Evolutionary conservation across 2,888 invertebrate genomes (phyloP).

Genomic region (Stomorhina lunata): DNA sequence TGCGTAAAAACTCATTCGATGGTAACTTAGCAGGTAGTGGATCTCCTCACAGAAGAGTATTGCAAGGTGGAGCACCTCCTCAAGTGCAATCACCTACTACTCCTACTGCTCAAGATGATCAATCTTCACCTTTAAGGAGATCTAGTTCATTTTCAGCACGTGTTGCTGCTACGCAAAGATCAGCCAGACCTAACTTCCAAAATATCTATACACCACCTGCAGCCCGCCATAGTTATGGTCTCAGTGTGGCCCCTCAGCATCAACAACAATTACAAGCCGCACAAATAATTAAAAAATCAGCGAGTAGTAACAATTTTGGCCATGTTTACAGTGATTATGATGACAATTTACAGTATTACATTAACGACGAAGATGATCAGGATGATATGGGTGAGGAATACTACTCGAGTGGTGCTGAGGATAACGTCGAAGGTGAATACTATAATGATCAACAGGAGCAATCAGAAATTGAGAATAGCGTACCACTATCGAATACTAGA

Average conservation of each 20-base stretch:
- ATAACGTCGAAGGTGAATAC: conserved; percentile 70
- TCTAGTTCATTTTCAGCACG: conserved; percentile 85
- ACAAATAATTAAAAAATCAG: conserved; percentile 77
- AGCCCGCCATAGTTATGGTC: conserved; percentile 72
- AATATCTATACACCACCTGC: conserved; percentile 78
- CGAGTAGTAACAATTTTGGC: conserved; percentile 79
- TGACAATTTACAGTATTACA: conserved; percentile 78
- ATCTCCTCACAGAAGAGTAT: conserved; percentile 61
- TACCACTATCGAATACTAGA: conserved; percentile 81
- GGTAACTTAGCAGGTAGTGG: conserved; percentile 67
- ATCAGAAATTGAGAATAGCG: conserved; percentile 69
- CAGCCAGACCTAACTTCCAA: conserved; percentile 74
- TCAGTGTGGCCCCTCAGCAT: conserved; percentile 53
- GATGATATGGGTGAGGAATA: conserved; percentile 75
- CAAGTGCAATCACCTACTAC: conserved; percentile 67
- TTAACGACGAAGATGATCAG: conserved; percentile 79
- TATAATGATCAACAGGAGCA: conserved; percentile 49
- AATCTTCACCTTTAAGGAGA: conserved; percentile 82
- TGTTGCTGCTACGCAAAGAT: conserved; percentile 71
- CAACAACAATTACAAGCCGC: conserved; percentile 56
- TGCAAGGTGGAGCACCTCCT: conserved; percentile 56
- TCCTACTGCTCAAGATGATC: conserved; percentile 51
- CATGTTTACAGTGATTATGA: conserved; percentile 78
- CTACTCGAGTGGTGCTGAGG: conserved; percentile 76
- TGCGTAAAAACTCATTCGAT: conserved; percentile 79